Evolutionary conservation across 2,888 invertebrate genomes (phyloP).

Genomic region (Callyntrura guangdongensis): DNA sequence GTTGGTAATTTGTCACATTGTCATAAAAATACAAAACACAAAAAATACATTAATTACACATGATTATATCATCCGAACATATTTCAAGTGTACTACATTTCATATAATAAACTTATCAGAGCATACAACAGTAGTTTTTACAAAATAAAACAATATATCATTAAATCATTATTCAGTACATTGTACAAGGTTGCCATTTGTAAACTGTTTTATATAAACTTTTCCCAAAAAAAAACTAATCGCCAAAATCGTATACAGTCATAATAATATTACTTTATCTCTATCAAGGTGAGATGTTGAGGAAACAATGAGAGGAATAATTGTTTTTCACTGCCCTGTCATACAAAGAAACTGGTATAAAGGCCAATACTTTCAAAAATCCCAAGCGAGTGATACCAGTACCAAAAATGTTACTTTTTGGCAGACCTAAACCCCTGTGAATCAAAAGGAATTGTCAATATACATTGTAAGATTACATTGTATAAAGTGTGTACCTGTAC

Average conservation of each 20-base stretch:
- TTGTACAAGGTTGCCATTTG: constrained; percentile 47
- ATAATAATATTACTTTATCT: background rate
- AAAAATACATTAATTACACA: constrained; percentile 13
- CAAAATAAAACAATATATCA: constrained; percentile 1
- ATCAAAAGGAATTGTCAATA: constrained; percentile 60
- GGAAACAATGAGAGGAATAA: background rate
- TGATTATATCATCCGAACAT: constrained; percentile 63
- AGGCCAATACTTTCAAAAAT: background rate
- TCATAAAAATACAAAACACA: constrained; percentile 15
- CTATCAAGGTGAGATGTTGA: background rate
- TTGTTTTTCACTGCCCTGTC: constrained; percentile 16
- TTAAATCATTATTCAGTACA: constrained; percentile 27
- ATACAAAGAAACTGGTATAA: constrained; percentile 1
- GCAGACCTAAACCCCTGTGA: background rate
- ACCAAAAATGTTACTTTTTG: background rate
- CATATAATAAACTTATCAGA: constrained; percentile 3
- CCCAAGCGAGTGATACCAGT: background rate
- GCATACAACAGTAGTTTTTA: constrained; percentile 22
- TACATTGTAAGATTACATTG: constrained; percentile 81
- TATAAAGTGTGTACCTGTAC: constrained; percentile 80
- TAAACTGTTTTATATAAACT: constrained; percentile 27
- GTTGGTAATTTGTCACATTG: constrained; percentile 37
- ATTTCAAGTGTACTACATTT: constrained; percentile 42
- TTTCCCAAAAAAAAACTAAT: background rate
- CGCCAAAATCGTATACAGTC: constrained; percentile 23